Evolutionary conservation across 2,797 vertebrate genomes (phyloP).

Genomic region (Phyllotis vaccarum): DNA sequence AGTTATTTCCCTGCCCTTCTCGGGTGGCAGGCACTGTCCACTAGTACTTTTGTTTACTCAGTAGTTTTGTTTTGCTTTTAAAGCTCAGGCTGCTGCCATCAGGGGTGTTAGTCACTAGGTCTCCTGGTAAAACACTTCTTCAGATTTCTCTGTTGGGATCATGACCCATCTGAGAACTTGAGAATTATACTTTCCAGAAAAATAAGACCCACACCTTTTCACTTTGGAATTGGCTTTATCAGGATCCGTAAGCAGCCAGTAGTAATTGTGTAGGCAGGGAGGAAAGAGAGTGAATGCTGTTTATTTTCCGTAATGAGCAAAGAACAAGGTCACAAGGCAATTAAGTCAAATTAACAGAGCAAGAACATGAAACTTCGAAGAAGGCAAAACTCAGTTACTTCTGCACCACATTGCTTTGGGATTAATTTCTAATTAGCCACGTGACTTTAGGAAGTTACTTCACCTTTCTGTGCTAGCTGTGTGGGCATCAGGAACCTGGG

Average conservation of each 20-base stretch:
- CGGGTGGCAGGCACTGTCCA: background rate
- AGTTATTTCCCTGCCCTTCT: background rate
- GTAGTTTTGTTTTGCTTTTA: background rate
- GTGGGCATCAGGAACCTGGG: background rate
- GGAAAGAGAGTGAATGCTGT: background rate
- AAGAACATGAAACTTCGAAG: background rate
- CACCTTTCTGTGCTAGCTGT: background rate
- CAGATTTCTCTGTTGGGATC: background rate
- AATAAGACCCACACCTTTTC: background rate
- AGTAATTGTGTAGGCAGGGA: background rate
- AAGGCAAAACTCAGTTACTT: background rate
- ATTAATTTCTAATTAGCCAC: background rate
- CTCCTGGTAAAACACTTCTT: background rate
- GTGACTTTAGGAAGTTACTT: background rate
- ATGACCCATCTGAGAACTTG: background rate
- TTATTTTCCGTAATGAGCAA: background rate
- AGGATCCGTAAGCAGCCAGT: background rate
- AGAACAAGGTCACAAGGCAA: background rate
- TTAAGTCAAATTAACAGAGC: background rate
- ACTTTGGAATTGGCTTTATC: conserved; percentile 3
- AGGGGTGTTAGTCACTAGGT: background rate
- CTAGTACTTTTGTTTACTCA: background rate
- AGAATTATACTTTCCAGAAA: background rate
- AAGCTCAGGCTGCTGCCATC: background rate
- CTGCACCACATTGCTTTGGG: background rate